Evolutionary conservation across 2,797 vertebrate genomes (phyloP), one percentile per base, ranked within the genome.

Genomic region (Peromyscus aztecus): DNA sequence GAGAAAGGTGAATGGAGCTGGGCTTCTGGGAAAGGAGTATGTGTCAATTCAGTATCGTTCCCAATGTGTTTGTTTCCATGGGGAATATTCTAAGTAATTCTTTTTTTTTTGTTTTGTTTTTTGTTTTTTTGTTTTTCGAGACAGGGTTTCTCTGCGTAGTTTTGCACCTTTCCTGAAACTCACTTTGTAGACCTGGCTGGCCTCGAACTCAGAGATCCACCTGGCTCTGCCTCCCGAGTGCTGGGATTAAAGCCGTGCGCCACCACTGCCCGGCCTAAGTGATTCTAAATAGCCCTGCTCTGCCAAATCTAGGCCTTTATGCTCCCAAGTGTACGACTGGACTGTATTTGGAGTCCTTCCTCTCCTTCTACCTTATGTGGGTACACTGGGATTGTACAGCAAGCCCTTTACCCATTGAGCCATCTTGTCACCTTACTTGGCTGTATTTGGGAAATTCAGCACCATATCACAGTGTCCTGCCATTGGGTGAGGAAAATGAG

Each of bases 381-480:
- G n/a, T 29, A 31, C 16, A 8, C n/a, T 31, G 52, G 24, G 16
- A 37, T 88, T 88, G 82, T 2, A n/a, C 85, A 21, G n/a, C 24
- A 75, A 88, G 52, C 1, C n/a, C 69, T 7, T 59, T 75, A 73
- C 14, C 55, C 34, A 21, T 16, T 59, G 85, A 75, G 17, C 34
- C n/a, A 57, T 31, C 69, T 57, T 31, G 27, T 73, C 14, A 57
- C 3, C 16, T 5, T 40, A 40, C 40, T 31, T 14, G 40, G 75
- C 23, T 23, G 0, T 27, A 37, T 37, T 52, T 52, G 52, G 77
- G 43, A 88, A 27, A 16, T n/a, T 63, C 43, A 40, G 12, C 6
- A 24, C 9, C 11, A 37, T 8, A 9, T 46, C 12, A 23, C 57
- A 16, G 13, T 0, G 0, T n/a, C 43, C 34, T 67, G 19, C 9